phyloP scores from a whole-genome alignment of 64 coral and sea anemone species.

The Dendronephthya gigantea region DNA sequence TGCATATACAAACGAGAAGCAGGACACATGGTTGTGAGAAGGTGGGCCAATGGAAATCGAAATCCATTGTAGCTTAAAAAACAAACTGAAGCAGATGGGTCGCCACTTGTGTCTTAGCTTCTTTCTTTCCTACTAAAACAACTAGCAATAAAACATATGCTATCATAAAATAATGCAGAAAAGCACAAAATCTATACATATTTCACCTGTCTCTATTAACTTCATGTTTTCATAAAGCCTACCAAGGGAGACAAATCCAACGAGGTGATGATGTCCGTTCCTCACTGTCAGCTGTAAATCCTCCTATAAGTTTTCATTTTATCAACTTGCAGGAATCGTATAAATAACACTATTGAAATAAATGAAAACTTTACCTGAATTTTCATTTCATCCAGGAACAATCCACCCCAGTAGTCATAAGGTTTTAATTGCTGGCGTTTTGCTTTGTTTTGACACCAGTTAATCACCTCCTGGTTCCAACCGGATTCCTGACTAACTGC shows the following conservation, averaged over 20 bases:
- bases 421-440: background rate
- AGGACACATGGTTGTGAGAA: conserved; percentile 7
- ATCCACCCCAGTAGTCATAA: background rate
- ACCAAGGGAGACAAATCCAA: background rate
- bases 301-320: background rate
- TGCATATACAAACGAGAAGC: conserved; percentile 1
- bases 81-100: conserved; percentile 29
- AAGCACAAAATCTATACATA: too few species aligned
- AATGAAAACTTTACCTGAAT: background rate
- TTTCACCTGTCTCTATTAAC: background rate
- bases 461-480: background rate
- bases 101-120: background rate
- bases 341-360: too few species aligned
- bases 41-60: conserved; percentile 16
- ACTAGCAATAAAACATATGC: too few species aligned
- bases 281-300: background rate
- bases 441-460: background rate
- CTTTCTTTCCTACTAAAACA: too few species aligned
- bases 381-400: background rate
- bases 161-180: too few species aligned
- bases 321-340: too few species aligned
- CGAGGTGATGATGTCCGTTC: background rate
- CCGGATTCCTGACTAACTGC: background rate
- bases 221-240: background rate
- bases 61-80: conserved; percentile 14